Evolutionary conservation across 2,797 vertebrate genomes (phyloP).

Genomic region (Thalassophryne amazonica): DNA sequence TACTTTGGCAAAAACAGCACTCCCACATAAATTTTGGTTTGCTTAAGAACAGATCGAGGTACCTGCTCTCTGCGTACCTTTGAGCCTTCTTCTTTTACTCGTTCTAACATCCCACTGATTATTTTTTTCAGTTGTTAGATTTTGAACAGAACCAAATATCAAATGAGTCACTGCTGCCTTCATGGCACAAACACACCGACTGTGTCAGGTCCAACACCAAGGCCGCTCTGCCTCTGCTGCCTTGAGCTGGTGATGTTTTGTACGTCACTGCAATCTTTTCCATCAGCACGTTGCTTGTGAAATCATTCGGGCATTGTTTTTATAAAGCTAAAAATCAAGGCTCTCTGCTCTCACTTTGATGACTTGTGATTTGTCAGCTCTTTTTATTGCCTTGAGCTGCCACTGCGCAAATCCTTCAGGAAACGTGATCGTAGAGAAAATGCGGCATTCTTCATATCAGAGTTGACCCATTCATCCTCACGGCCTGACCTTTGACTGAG

Average conservation of each 20-base stretch:
- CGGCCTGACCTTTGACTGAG: no score
- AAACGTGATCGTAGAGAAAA: constrained; percentile 2
- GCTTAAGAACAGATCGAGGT: no score
- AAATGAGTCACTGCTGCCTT: neutral
- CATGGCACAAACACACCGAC: neutral
- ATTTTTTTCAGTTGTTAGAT: no score
- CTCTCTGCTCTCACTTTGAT: constrained; percentile 22
- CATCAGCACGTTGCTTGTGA: constrained; percentile 34
- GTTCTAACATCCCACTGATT: no score
- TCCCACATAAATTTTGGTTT: no score
- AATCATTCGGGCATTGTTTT: constrained; percentile 48
- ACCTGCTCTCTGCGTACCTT: no score
- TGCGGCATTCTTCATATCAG: neutral
- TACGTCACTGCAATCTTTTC: constrained; percentile 32
- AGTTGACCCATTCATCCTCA: no score
- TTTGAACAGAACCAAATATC: no score
- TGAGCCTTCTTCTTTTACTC: no score
- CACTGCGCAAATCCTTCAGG: constrained; percentile 15
- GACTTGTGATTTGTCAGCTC: constrained; percentile 33
- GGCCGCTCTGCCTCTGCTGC: constrained; percentile 20
- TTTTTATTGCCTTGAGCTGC: constrained; percentile 25
- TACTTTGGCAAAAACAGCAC: no score
- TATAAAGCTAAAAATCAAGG: constrained; percentile 47
- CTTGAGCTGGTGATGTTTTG: constrained; percentile 24
- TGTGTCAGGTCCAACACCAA: constrained; percentile 14